Evolutionary conservation across 2,888 invertebrate species (phyloP).

Genomic region (Rotaria sp.): DNA sequence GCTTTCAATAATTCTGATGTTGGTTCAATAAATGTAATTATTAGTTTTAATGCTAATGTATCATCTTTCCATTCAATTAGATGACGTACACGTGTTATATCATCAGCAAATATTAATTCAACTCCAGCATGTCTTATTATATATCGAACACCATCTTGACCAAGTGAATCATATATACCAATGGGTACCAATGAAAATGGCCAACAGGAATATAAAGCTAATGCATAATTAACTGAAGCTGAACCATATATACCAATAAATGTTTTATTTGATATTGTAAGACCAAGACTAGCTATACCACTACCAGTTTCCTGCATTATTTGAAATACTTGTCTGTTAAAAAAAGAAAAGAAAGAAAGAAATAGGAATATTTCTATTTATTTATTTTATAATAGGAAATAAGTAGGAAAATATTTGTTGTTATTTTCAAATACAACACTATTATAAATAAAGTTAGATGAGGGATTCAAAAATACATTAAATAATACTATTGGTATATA

Average conservation of each 20-base stretch:
- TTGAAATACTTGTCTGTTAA: constrained; percentile 46
- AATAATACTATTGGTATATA: too few species aligned
- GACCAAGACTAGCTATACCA: constrained; percentile 72
- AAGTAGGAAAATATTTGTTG: too few species aligned
- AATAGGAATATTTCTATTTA: too few species aligned
- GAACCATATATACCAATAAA: constrained; percentile 84
- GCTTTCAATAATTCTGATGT: constrained; percentile 71
- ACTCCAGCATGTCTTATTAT: constrained; percentile 63
- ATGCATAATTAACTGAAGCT: constrained; percentile 70
- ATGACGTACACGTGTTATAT: constrained; percentile 77
- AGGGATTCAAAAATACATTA: too few species aligned
- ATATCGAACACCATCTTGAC: constrained; percentile 35
- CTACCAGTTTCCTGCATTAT: constrained; percentile 78
- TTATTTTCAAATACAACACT: too few species aligned
- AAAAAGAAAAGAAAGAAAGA: background rate
- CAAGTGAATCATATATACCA: constrained; percentile 38
- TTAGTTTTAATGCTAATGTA: constrained; percentile 69
- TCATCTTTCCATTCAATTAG: constrained; percentile 68
- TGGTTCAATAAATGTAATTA: constrained; percentile 72
- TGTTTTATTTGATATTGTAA: constrained; percentile 59
- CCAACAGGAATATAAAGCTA: constrained; percentile 31
- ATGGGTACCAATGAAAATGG: constrained; percentile 38
- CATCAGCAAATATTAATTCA: constrained; percentile 75
- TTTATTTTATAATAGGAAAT: too few species aligned
- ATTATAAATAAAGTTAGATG: too few species aligned